Percentiles rank a stretch among this genome's conserved stretches.
Evolutionary conservation across 2,113 vertebrate genomes (phyloP).

Genomic region (Atlantisia rogersi): DNA sequence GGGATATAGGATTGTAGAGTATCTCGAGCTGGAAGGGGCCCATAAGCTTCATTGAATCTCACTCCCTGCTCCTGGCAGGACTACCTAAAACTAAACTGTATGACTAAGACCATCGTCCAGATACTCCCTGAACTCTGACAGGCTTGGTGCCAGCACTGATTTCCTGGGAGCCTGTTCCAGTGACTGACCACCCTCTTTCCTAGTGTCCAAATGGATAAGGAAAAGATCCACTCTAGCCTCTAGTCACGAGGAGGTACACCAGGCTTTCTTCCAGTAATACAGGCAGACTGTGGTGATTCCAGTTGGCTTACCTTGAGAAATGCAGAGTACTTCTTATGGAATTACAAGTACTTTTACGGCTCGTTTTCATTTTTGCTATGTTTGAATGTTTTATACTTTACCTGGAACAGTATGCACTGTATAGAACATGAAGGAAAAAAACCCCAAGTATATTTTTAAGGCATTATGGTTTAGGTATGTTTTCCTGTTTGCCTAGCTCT

Average conservation of each 20-base stretch:
- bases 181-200: not conserved
- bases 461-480: not conserved
- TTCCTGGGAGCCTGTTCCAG: not conserved
- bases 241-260: not conserved
- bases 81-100: not conserved
- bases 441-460: not conserved
- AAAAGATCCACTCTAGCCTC: not conserved
- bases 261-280: not conserved
- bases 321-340: not conserved
- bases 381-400: not conserved
- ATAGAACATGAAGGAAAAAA: not conserved
- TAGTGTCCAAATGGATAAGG: not conserved
- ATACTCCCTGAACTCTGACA: not conserved
- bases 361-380: not conserved
- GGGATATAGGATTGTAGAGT: not conserved
- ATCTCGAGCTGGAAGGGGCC: not conserved
- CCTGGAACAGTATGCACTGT: not conserved
- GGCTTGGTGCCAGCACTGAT: rapidly evolving
- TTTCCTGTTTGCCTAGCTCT: no score
- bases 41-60: rapidly evolving
- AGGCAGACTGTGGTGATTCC: not conserved
- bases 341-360: not conserved
- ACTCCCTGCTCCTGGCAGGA: rapidly evolving
- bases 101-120: not conserved
- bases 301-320: not conserved